phyloP scores from a whole-genome alignment of 2,888 invertebrate species.

The Sipunculus nudus region DNA sequence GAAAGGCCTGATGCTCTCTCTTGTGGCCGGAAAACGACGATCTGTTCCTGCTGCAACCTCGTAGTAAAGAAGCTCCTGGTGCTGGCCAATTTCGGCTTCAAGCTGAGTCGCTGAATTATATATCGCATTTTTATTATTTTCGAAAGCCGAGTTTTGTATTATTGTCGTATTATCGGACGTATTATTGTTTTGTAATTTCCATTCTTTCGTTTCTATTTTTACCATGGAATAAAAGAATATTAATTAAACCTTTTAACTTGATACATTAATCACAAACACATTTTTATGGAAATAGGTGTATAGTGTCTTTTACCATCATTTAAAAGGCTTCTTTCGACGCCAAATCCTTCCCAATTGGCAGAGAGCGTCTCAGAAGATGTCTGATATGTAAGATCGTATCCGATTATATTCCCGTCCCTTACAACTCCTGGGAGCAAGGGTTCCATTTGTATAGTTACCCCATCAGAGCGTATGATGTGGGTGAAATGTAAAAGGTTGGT shows the following conservation, averaged over 20 bases:
- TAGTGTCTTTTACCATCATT: too few relatives aligned
- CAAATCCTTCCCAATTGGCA: not conserved
- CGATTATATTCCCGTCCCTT: not conserved
- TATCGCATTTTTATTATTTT: too few relatives aligned
- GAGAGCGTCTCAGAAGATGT: not conserved
- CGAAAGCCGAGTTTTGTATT: too few relatives aligned
- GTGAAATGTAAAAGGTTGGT: not conserved
- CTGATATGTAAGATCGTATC: not conserved
- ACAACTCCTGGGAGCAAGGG: not conserved
- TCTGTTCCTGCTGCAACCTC: slow-evolving; percentile 49
- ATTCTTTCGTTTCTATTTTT: too few relatives aligned
- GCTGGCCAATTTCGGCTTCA: slow-evolving; percentile 19
- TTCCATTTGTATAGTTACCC: not conserved
- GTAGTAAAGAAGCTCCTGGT: slow-evolving; percentile 43
- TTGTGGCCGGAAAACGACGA: slow-evolving; percentile 42
- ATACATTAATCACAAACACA: too few relatives aligned
- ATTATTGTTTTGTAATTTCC: too few relatives aligned
- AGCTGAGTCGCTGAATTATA: too few relatives aligned
- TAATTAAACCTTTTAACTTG: too few relatives aligned
- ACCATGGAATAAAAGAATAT: too few relatives aligned
- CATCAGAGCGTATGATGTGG: not conserved
- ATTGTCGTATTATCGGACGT: too few relatives aligned
- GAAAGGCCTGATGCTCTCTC: slow-evolving; percentile 45
- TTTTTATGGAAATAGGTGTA: too few relatives aligned
- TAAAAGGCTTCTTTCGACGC: slow-evolving; percentile 9